These are phyloP conservation scores for Opisthograptis luteolata DNA, from an alignment of 2,888 invertebrate genomes.

Conservation along the genomic window DNA sequence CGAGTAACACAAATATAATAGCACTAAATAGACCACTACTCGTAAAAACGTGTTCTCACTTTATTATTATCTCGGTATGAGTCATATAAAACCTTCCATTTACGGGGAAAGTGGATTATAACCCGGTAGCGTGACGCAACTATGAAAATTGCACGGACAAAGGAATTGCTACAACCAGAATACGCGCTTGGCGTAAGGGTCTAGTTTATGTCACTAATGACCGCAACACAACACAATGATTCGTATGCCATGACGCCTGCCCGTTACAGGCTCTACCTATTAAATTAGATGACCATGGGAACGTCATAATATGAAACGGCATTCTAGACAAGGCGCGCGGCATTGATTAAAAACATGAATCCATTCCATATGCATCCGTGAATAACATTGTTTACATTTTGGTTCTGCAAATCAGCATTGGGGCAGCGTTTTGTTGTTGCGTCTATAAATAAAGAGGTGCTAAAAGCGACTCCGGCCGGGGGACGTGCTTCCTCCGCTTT, in stretches of 20 bases:
- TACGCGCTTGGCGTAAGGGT: constrained; percentile 64
- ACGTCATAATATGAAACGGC: constrained; percentile 30
- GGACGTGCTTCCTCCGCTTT: constrained; percentile 81
- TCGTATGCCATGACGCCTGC: constrained; percentile 28
- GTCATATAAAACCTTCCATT: constrained; percentile 64
- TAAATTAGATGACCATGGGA: constrained; percentile 37
- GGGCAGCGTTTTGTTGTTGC: constrained; percentile 67
- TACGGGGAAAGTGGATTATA: constrained; percentile 72
- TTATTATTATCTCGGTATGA: constrained; percentile 58
- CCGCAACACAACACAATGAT: constrained; percentile 51
- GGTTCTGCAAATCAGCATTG: constrained; percentile 75
- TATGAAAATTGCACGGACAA: constrained; percentile 79
- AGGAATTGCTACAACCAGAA: constrained; percentile 69
- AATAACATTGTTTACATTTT: constrained; percentile 70
- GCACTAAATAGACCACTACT: constrained; percentile 50
- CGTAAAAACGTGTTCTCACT: constrained; percentile 61
- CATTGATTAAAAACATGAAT: constrained; percentile 34
- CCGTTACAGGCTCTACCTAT: constrained; percentile 33
- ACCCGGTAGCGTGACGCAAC: constrained; percentile 75
- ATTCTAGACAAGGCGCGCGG: constrained; percentile 34
- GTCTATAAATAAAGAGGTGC: constrained; percentile 83
- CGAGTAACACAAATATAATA: constrained; percentile 28
- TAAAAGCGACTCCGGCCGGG: constrained; percentile 79
- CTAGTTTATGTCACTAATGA: constrained; percentile 61
- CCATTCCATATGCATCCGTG: constrained; percentile 40